Base-by-base conservation (phyloP, 2,113 vertebrate genomes). In the Dromaius novaehollandiae region DNA sequence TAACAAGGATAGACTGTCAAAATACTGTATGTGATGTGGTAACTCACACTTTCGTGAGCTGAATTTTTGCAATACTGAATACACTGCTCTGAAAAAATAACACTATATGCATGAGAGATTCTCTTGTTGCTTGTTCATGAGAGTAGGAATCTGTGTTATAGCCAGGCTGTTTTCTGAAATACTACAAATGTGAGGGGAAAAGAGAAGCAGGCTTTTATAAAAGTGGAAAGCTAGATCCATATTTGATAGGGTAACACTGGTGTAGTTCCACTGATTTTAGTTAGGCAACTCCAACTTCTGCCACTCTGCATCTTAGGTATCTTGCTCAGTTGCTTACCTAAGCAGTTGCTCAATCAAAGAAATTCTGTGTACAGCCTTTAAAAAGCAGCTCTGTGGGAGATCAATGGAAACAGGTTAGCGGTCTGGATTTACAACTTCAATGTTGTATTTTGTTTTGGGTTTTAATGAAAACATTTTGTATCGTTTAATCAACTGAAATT, bases 1-100 rank as follows among this genome's bases (percentile, higher is more conserved):
- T 87, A 87, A 64, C 73, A 92, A 83, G 71, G 79, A 38, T 40
- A 56, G 26, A 42, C 61, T 94, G 86, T 92, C 89, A 92, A 83
- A 94, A 76, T 86, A 89, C 61, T 83, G 9, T 55, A 26, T 44
- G 9, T 80, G 50, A 61, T 61, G 56, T 38, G 40, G 38, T 80
- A 80, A 83, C 78, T 89, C 10, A 65, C n/a, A 40, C 40, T 44
- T 8, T 34, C 46, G 38, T 55, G 12, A 44, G 66, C 17, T 83
- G 38, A 75, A 32, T 16, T 89, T 83, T 89, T 63, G 25, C 32
- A 51, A 4, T 28, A 26, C 19, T 65, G 65, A 86, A 75, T 71
- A 50, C 5, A 32, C 38, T 22, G 5, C 7, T 71, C 68, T 87
- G 51, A 68, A 50, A 51, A 93, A 81, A 77, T 42, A 76, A 32